These are phyloP conservation scores for Lasioglossum figueresi DNA, from an alignment of 2,888 invertebrate genomes.

Conservation along the genomic window DNA sequence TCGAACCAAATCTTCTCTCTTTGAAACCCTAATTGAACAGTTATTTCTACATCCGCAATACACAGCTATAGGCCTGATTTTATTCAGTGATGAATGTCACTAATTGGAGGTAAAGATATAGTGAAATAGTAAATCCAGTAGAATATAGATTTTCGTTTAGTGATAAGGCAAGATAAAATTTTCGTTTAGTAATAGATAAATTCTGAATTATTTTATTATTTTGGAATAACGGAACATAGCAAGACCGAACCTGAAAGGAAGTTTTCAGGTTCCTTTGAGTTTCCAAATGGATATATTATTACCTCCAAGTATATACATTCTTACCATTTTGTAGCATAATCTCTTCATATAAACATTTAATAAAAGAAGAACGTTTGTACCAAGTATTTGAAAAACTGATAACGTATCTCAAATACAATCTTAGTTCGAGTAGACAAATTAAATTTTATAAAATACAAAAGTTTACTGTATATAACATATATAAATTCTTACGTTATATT, in stretches of 20 bases:
- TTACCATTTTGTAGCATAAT: neutral
- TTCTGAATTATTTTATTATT: neutral
- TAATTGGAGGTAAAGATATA: too few relatives aligned
- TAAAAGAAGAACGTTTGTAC: neutral
- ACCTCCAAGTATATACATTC: neutral
- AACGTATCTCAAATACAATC: neutral
- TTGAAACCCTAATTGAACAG: too few relatives aligned
- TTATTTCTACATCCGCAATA: too few relatives aligned
- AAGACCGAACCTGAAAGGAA: neutral
- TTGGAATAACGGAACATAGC: neutral
- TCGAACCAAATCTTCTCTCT: too few relatives aligned
- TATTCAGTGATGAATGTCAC: too few relatives aligned
- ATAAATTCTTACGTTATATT: neutral
- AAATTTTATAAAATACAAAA: neutral
- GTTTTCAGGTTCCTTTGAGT: neutral
- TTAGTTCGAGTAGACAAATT: neutral
- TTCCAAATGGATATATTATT: neutral
- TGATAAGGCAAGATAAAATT: too few relatives aligned
- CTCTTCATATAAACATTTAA: neutral
- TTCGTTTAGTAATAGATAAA: neutral
- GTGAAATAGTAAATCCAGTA: neutral
- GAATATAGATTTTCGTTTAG: neutral
- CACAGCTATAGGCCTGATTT: too few relatives aligned
- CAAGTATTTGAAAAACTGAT: neutral
- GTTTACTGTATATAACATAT: neutral